Conservation (phyloP, 2,113 vertebrate species). For the Syngnathoides biaculeatus region DNA sequence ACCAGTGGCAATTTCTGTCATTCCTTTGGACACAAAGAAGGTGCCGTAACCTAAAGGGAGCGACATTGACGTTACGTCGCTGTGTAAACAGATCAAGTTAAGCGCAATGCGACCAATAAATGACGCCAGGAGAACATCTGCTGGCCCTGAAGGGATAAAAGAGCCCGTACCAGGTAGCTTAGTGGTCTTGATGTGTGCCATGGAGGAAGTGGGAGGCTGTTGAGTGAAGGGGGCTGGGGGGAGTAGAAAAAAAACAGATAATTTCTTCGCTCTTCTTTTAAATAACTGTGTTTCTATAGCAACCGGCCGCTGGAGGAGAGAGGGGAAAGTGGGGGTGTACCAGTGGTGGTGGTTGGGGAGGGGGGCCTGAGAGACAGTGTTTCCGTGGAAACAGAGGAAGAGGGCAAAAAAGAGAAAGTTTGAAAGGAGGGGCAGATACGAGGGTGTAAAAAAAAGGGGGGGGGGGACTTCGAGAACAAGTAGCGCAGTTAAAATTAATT, state of each 20-base stretch:
- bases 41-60: background rate
- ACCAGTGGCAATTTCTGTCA: background rate
- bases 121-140: background rate
- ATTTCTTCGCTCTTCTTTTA: slow-evolving; percentile 73
- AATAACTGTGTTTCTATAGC: slow-evolving; percentile 77
- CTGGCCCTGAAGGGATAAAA: background rate
- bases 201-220: background rate
- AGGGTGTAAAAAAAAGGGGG: background rate
- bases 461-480: background rate
- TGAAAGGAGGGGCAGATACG: slow-evolving; percentile 21
- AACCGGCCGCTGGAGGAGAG: slow-evolving; percentile 56
- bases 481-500: slow-evolving; percentile 9
- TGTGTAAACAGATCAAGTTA: background rate
- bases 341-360: no score
- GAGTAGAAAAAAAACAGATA: slow-evolving; percentile 47
- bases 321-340: slow-evolving; percentile 51
- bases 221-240: slow-evolving; percentile 8
- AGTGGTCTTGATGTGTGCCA: background rate
- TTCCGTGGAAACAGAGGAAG: slow-evolving; percentile 66
- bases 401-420: slow-evolving; percentile 46
- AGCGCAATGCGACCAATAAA: background rate
- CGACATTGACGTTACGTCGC: background rate
- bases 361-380: slow-evolving; percentile 39
- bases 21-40: background rate
- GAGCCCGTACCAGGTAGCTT: background rate